Evolutionary conservation across 30 jellyfish, hydroid and myxozoan species (phyloP), one percentile per base, ranked within the genome.

Genomic region (Turritopsis rubra): DNA sequence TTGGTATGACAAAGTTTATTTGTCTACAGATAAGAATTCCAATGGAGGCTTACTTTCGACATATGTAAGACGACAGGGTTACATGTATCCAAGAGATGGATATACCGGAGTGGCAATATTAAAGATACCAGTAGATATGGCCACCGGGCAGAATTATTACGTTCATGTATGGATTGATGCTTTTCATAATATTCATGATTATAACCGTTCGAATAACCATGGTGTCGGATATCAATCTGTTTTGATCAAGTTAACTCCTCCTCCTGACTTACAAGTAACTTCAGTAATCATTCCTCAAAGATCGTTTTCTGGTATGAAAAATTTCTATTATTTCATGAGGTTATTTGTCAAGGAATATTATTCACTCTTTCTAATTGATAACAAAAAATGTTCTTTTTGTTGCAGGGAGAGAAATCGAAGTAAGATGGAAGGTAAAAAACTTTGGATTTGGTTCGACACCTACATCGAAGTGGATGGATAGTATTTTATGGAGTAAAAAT

Each of bases 1-100:
- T 28, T 78, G 85, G 85, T 28, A 31, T 29, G 85, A 78, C 53
- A 78, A 22, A 52, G 85, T 78, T n/a, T 78, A 18, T 78, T 52
- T 78, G 16, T 20, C 79, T n/a, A 31, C 27, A 29, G 53, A 76
- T 52, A 29, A 31, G 41, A 52, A 7, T 19, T 18, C 85, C 4
- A 52, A 23, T 23, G 28, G 29, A 1, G 79, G 85, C 23, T 28
- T 31, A 76, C 21, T 78, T 4, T 18, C 79, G 8, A 23, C 29
- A 52, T 20, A 28, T 18, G 79, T 28, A 1, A 52, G 76, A 78
- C 7, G 24, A 78, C 85, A 52, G 9, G 79, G 79, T 19, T 28
- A 20, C 25, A 20, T 78, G 21, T 52, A 24, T 78, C 85, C 79
- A 19, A 52, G 41, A 8, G 85, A 78, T 52, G 85, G 79, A 19